These are phyloP conservation scores for Salpingus planirostris DNA, from an alignment of 2,888 invertebrate species.

Conservation along the genomic window DNA sequence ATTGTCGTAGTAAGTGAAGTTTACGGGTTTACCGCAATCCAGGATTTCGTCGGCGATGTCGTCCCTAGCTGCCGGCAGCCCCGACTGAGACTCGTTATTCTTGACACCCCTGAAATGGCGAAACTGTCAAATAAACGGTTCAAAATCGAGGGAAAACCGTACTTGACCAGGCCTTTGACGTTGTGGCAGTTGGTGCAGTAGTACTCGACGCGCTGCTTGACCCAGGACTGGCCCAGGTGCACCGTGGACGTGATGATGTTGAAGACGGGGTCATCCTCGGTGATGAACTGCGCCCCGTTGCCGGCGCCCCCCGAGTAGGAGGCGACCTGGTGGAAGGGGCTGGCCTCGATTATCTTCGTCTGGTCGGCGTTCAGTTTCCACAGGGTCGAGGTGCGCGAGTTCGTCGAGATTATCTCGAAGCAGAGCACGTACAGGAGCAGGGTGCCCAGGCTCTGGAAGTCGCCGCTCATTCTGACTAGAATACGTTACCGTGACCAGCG, in stretches of 20 bases:
- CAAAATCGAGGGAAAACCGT: slow-evolving; percentile 3
- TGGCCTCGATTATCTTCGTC: slow-evolving; percentile 63
- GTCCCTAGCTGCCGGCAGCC: slow-evolving; percentile 25
- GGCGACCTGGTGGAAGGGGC: slow-evolving; percentile 47
- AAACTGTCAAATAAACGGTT: slow-evolving; percentile 1
- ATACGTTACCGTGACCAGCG: no score
- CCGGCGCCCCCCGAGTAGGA: no score
- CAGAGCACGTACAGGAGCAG: slow-evolving; percentile 62
- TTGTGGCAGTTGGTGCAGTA: slow-evolving; percentile 57
- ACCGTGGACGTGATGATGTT: slow-evolving; percentile 68
- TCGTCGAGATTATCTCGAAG: slow-evolving; percentile 62
- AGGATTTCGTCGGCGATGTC: slow-evolving; percentile 53
- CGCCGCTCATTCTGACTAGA: slow-evolving; percentile 52
- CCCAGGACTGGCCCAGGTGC: slow-evolving; percentile 57
- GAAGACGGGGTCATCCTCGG: slow-evolving; percentile 61
- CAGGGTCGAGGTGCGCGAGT: slow-evolving; percentile 72
- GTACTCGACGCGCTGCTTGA: slow-evolving; percentile 56
- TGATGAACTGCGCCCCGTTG: slow-evolving; percentile 28
- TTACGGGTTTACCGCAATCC: slow-evolving; percentile 78
- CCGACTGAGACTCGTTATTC: no score
- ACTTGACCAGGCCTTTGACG: slow-evolving; percentile 10
- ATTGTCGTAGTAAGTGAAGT: slow-evolving; percentile 84
- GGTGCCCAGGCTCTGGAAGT: slow-evolving; percentile 51
- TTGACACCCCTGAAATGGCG: no score
- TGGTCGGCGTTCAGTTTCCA: slow-evolving; percentile 75